These are phyloP conservation scores for Anguilla marmorata DNA, from an alignment of 2,797 vertebrate species.

Conservation along the genomic window DNA sequence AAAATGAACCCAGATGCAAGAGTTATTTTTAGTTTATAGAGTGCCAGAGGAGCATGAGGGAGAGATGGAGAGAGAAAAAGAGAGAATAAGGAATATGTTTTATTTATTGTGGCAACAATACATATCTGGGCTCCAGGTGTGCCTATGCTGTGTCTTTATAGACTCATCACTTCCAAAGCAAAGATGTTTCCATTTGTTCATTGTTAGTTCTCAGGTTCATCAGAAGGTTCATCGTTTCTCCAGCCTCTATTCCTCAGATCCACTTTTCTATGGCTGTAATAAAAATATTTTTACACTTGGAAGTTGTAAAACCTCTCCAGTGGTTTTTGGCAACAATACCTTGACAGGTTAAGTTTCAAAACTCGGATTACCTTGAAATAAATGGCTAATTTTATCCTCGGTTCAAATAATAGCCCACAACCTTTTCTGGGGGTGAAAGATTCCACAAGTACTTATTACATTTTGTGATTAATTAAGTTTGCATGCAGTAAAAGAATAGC, in stretches of 20 bases:
- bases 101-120: slow-evolving; percentile 28
- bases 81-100: slow-evolving; percentile 31
- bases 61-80: slow-evolving; percentile 35
- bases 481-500: neutral
- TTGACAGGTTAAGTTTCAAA: slow-evolving; percentile 29
- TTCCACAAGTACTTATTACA: slow-evolving; percentile 19
- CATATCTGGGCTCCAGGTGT: slow-evolving; percentile 37
- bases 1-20: slow-evolving; percentile 40
- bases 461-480: neutral
- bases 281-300: slow-evolving; percentile 41
- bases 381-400: slow-evolving; percentile 6
- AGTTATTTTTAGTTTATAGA: slow-evolving; percentile 43
- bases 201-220: slow-evolving; percentile 31
- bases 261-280: slow-evolving; percentile 27
- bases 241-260: slow-evolving; percentile 33
- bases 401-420: slow-evolving; percentile 18
- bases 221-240: slow-evolving; percentile 33
- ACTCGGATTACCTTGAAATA: slow-evolving; percentile 23
- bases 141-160: slow-evolving; percentile 6
- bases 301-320: slow-evolving; percentile 35
- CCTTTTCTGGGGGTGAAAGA: slow-evolving; percentile 9
- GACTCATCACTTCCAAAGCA: slow-evolving; percentile 10
- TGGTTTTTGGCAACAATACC: slow-evolving; percentile 27
- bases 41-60: slow-evolving; percentile 6
- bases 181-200: slow-evolving; percentile 33